Conservation (phyloP, 2,113 vertebrate genomes). For the Tursiops truncatus region DNA sequence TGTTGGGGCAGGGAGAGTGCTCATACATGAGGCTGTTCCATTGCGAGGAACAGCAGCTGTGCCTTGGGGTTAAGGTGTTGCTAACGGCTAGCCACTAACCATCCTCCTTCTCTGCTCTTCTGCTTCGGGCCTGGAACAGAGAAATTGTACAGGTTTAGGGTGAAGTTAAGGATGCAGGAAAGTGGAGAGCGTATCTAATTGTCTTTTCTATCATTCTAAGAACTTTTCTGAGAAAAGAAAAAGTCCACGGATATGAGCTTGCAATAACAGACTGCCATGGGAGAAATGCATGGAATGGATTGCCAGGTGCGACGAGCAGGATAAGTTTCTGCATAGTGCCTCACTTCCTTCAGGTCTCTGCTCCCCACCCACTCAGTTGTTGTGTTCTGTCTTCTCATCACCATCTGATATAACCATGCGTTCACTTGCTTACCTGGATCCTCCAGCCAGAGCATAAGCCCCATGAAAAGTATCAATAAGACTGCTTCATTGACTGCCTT, state of each 20-base stretch:
- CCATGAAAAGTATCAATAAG: background rate
- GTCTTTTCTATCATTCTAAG: background rate
- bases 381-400: background rate
- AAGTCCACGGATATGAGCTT: background rate
- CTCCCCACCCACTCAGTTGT: background rate
- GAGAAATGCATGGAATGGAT: background rate
- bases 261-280: background rate
- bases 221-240: background rate
- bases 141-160: background rate
- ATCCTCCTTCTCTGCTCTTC: background rate
- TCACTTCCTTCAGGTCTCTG: background rate
- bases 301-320: accelerated
- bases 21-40: background rate
- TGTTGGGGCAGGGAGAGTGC: background rate
- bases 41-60: background rate
- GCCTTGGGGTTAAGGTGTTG: background rate
- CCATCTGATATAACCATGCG: background rate
- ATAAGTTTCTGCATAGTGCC: background rate
- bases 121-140: no score
- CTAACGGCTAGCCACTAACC: background rate
- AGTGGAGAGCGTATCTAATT: no score
- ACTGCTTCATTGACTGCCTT: background rate
- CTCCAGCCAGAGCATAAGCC: background rate
- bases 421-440: background rate
- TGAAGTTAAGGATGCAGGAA: accelerated